Conservation (phyloP, 2,797 vertebrate species). For the Parauchenoglanis ngamensis region DNA sequence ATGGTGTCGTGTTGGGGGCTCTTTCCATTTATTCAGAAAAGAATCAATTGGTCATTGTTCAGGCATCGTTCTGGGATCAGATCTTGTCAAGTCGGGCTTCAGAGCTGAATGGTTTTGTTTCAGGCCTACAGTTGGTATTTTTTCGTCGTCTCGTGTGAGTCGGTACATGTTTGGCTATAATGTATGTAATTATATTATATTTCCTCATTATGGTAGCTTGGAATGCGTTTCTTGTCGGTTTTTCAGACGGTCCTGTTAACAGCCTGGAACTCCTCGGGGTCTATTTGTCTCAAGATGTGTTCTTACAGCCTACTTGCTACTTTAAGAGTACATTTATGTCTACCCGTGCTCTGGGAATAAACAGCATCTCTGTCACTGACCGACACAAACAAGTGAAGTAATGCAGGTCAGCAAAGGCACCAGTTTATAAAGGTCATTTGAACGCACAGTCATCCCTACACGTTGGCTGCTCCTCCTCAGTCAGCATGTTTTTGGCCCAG, state of each 20-base stretch:
- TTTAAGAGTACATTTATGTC: not conserved
- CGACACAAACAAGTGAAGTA: not conserved
- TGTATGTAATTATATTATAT: not conserved
- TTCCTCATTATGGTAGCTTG: not conserved
- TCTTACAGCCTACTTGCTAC: not conserved
- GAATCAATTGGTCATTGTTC: constrained; percentile 4
- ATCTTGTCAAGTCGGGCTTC: not conserved
- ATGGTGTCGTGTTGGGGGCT: not conserved
- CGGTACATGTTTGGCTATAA: not conserved
- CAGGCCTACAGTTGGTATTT: not conserved
- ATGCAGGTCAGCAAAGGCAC: not conserved
- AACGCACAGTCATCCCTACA: too few relatives aligned
- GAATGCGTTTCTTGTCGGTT: not conserved
- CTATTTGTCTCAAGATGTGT: not conserved
- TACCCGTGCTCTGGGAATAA: not conserved
- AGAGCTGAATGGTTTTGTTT: not conserved
- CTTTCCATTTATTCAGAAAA: not conserved
- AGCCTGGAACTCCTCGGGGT: not conserved
- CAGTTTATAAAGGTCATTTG: too few relatives aligned
- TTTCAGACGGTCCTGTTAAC: not conserved
- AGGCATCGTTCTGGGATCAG: not conserved
- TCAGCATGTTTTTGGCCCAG: not conserved
- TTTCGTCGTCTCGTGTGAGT: not conserved
- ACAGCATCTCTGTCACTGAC: constrained; percentile 8
- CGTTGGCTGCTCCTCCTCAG: not conserved